Evolutionary conservation across 1,140 invertebrate species (phyloP), one percentile per base, ranked within the genome.

Genomic region (Hyles euphorbiae): DNA sequence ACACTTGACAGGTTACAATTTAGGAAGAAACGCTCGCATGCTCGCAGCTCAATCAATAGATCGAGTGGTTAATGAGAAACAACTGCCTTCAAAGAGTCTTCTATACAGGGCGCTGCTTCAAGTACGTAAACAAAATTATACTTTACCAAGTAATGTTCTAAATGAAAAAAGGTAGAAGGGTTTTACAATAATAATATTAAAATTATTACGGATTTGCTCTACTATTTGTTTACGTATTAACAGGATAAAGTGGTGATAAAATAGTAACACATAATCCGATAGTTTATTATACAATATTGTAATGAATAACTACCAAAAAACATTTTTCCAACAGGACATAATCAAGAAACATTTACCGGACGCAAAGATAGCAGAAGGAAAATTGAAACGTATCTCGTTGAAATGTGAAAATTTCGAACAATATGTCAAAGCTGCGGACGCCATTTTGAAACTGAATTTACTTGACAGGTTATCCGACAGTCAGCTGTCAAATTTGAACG

Each of bases 21-120:
- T 90, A n/a, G 94, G 95, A 1, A 91, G 94, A 60, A 96, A 95
- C 81, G 93, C 94, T 4, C 90, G 95, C 63, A 97, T 96, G 95
- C 81, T 97, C 45, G 94, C 95, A 5, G 92, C 95, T 6, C 95
- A 97, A 74, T 93, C 94, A 0, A 78, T 94, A 4, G 92, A 94
- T 54, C 89, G 95, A 62, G 91, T 93, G 22, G 80, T 90, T n/a
- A 64, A 85, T 46, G 79, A 89, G 47, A 89, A 89, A 61, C 86
- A 93, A 65, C 76, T 92, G 62, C 89, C 93, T 0, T 89, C 91
- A 60, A 90, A 90, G 51, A 91, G 92, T 7, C 78, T 96, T 10
- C 93, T 94, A 64, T 95, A 95, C 65, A 90, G 95, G 71, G 92
- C 94, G 11, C 67, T 96, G 47, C 83, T 97, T n/a, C 93, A 96